Evolutionary conservation across 2,888 invertebrate genomes (phyloP).

Genomic region (Rhabditoides inermis): DNA sequence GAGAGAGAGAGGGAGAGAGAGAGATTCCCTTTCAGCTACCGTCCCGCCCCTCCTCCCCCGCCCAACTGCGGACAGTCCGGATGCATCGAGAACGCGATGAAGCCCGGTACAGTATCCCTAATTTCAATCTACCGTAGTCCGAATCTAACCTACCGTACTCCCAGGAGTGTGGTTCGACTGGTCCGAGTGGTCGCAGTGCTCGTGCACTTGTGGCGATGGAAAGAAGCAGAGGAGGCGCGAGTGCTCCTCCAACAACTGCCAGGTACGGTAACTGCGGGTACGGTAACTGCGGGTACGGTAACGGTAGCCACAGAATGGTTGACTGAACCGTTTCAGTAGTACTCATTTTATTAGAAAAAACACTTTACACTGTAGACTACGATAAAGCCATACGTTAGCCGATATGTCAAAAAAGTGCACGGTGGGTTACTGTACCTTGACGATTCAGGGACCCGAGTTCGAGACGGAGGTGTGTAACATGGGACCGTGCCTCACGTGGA

Average conservation of each 20-base stretch:
- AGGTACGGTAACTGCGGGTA: too few relatives aligned
- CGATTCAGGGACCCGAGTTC: constrained; percentile 25
- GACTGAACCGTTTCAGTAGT: too few relatives aligned
- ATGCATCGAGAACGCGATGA: constrained; percentile 15
- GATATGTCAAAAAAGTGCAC: too few relatives aligned
- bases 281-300: too few relatives aligned
- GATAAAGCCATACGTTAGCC: too few relatives aligned
- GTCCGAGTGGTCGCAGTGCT: constrained; percentile 41
- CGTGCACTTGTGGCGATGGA: constrained; percentile 39
- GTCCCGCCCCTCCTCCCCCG: constrained; percentile 38
- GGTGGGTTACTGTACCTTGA: too few relatives aligned
- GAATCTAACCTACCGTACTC: too few relatives aligned
- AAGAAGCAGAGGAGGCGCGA: constrained; percentile 33
- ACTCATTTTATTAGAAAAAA: too few relatives aligned
- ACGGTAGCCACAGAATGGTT: too few relatives aligned
- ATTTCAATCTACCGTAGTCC: too few relatives aligned
- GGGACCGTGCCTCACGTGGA: constrained; percentile 42
- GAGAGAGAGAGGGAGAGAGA: too few relatives aligned
- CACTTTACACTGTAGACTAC: too few relatives aligned
- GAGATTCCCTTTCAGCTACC: constrained; percentile 17
- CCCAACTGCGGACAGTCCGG: constrained; percentile 37
- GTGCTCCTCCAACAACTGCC: constrained; percentile 33
- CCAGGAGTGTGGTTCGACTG: constrained; percentile 34
- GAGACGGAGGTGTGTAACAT: constrained; percentile 34
- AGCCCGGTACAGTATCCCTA: background rate